These are phyloP conservation scores for Stenurella melanura DNA, from an alignment of 2,888 invertebrate species.

Conservation along the genomic window DNA sequence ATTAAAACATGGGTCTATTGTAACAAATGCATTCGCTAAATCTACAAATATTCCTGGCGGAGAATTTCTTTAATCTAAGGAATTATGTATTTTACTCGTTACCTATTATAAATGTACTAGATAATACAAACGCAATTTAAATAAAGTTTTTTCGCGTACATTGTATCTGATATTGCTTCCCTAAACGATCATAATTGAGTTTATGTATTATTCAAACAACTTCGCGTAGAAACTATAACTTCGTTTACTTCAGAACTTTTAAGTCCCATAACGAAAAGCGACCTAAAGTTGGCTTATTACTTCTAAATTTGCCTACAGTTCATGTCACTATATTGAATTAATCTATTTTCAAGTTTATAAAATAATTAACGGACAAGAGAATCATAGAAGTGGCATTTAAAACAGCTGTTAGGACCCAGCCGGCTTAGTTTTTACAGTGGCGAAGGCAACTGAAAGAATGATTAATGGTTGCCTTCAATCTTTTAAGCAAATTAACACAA, in stretches of 20 bases:
- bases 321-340: not conserved
- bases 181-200: not conserved
- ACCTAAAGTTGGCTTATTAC: not conserved
- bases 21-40: no score
- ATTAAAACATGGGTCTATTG: no score
- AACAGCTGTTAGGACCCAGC: not conserved
- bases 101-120: no score
- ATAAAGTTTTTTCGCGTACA: not conserved
- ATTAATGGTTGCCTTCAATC: not conserved
- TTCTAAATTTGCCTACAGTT: not conserved
- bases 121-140: no score
- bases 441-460: not conserved
- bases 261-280: not conserved
- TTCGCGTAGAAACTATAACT: not conserved
- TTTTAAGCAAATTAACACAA: not conserved
- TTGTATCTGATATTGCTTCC: not conserved
- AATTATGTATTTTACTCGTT: no score
- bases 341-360: conserved; percentile 10
- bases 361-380: conserved; percentile 12
- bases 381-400: conserved; percentile 13
- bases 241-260: not conserved
- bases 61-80: no score
- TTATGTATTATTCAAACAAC: not conserved
- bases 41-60: no score
- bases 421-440: not conserved